phyloP scores from a whole-genome alignment of 2,888 invertebrate genomes.

The Octonoba sinensis region DNA sequence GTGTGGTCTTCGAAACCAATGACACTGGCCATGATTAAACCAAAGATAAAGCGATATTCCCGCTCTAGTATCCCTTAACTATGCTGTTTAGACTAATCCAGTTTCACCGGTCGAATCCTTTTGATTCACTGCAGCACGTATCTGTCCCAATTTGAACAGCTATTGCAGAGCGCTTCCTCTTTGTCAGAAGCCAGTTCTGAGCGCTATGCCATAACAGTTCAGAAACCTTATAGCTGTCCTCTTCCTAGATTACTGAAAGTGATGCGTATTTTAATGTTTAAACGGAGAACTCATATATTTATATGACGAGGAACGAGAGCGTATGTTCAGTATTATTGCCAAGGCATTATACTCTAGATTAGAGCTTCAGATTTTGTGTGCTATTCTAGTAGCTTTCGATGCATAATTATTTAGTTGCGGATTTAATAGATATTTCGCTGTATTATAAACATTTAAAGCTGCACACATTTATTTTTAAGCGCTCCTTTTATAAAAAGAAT shows the following conservation, averaged over 20 bases:
- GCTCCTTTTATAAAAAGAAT: no score
- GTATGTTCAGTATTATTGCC: no score
- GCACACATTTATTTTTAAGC: no score
- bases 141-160: no score
- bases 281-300: no score
- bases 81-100: conserved; percentile 44
- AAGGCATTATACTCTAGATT: no score
- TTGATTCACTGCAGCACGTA: conserved; percentile 31
- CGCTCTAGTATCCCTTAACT: conserved; percentile 42
- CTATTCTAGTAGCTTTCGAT: no score
- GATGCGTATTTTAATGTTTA: conserved; percentile 26
- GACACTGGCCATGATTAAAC: conserved; percentile 39
- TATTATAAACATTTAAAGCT: no score
- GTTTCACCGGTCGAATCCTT: conserved; percentile 21
- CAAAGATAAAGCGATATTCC: conserved; percentile 46
- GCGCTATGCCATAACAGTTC: conserved; percentile 11
- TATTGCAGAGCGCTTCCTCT: not conserved
- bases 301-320: no score
- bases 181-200: conserved; percentile 28
- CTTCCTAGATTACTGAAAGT: conserved; percentile 3
- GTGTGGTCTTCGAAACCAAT: conserved; percentile 4
- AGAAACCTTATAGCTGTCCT: conserved; percentile 17
- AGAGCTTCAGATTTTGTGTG: no score
- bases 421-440: no score
- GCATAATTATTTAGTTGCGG: no score